phyloP scores from a whole-genome alignment of 2,888 invertebrate species.

The Eristalis pertinax region DNA sequence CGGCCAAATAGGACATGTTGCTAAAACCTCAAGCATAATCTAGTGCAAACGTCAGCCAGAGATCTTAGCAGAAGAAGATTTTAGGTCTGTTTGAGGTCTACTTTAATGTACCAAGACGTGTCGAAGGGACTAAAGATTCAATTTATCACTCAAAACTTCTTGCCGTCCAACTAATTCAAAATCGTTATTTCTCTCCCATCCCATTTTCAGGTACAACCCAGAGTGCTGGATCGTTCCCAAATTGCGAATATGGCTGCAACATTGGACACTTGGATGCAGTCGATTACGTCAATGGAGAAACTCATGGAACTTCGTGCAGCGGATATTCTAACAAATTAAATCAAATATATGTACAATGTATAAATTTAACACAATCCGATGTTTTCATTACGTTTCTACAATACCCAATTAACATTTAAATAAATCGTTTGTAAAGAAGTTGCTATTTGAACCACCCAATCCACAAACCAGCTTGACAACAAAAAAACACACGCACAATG shows the following conservation, averaged over 20 bases:
- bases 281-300: conserved; percentile 81
- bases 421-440: conserved; percentile 37
- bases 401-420: conserved; percentile 3
- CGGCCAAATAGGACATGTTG: too few species aligned
- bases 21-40: too few species aligned
- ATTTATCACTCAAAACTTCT: neutral
- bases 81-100: too few species aligned
- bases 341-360: conserved; percentile 18
- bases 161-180: neutral
- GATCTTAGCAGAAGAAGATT: too few species aligned
- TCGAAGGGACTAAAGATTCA: too few species aligned
- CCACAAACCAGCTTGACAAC: neutral
- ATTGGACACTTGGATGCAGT: conserved; percentile 81
- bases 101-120: too few species aligned
- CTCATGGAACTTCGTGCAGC: conserved; percentile 81
- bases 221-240: conserved; percentile 85
- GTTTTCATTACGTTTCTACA: conserved; percentile 36
- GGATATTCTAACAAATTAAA: conserved; percentile 81
- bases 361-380: conserved; percentile 26
- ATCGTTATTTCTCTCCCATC: neutral
- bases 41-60: too few species aligned
- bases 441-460: conserved; percentile 35
- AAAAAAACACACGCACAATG: conserved; percentile 1
- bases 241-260: conserved; percentile 80
- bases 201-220: conserved; percentile 84